phyloP scores from a whole-genome alignment of 1,140 invertebrate genomes.

The Euura saliciscinereae region DNA sequence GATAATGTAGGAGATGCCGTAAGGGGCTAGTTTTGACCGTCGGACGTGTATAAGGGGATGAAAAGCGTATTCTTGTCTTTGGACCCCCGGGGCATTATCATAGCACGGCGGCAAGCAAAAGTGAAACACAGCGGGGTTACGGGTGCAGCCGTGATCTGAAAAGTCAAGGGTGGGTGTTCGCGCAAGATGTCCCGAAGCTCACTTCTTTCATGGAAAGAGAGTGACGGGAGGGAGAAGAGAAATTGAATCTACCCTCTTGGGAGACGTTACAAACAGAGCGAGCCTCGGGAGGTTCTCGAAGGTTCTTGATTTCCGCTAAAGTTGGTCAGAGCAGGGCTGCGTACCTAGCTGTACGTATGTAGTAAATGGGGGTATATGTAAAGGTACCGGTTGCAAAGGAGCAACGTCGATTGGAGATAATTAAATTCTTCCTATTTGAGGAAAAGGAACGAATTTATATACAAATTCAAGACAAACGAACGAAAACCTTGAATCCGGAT shows the following conservation, averaged over 20 bases:
- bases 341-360: too few relatives aligned
- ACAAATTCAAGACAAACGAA: conserved; percentile 1
- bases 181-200: background rate
- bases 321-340: too few relatives aligned
- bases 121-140: too few relatives aligned
- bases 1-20: too few relatives aligned
- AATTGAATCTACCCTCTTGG: background rate
- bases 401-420: background rate
- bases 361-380: too few relatives aligned
- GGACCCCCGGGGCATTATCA: too few relatives aligned
- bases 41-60: too few relatives aligned
- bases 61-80: too few relatives aligned
- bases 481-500: background rate
- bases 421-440: background rate
- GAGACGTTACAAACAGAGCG: background rate
- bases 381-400: background rate
- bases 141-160: too few relatives aligned
- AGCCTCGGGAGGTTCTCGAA: background rate
- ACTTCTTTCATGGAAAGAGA: background rate
- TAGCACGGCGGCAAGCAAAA: too few relatives aligned
- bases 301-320: too few relatives aligned
- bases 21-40: too few relatives aligned
- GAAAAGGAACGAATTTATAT: background rate
- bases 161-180: background rate
- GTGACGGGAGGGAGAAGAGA: background rate